These are phyloP conservation scores for Ormia ochracea DNA, from an alignment of 2,888 invertebrate species.

Conservation along the genomic window DNA sequence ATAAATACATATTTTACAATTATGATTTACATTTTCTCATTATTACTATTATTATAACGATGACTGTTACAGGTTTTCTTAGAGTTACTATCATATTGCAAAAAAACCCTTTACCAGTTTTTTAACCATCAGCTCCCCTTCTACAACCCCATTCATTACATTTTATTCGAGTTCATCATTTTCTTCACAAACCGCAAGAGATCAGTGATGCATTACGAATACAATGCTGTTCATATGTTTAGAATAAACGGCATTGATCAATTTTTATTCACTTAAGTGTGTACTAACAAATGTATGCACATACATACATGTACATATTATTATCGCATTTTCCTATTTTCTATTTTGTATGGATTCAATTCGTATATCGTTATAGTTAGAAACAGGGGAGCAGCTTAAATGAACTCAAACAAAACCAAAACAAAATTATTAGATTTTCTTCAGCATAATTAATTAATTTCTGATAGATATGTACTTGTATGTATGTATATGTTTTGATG, in stretches of 20 bases:
- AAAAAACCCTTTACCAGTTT: neutral
- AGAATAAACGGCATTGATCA: constrained; percentile 51
- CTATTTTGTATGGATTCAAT: constrained; percentile 58
- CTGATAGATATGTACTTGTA: no score
- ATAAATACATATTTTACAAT: no score
- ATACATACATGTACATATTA: no score
- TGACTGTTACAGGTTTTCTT: neutral
- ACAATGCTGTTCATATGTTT: constrained; percentile 40
- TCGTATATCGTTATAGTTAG: constrained; percentile 30
- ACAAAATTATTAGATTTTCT: constrained; percentile 57
- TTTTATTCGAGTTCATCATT: constrained; percentile 30
- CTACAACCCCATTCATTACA: neutral
- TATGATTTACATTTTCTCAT: constrained; percentile 11
- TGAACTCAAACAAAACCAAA: constrained; percentile 59
- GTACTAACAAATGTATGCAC: neutral
- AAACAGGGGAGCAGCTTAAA: constrained; percentile 58
- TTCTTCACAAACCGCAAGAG: constrained; percentile 51
- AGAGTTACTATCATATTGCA: neutral
- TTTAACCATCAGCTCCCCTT: neutral
- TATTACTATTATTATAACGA: neutral
- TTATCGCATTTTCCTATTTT: constrained; percentile 30
- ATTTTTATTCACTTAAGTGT: no score
- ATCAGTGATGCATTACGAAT: constrained; percentile 54
- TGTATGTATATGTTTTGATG: no score
- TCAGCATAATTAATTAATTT: neutral